Conservation (phyloP, 1,140 invertebrate genomes). For the Antheraea mylitta region DNA sequence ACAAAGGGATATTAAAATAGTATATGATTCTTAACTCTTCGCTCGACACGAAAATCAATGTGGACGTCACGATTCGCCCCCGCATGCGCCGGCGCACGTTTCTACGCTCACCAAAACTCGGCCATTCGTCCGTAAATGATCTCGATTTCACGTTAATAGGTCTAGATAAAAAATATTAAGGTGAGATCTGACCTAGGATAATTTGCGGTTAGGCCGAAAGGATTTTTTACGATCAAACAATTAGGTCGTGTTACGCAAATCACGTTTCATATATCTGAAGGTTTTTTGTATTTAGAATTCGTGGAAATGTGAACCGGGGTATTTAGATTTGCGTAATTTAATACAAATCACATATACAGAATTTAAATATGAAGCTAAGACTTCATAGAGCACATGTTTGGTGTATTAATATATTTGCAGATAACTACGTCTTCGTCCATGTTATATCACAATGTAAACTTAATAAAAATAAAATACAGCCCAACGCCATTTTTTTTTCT, state of each 20-base stretch:
- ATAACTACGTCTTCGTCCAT: too few species aligned
- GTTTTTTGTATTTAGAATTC: background rate
- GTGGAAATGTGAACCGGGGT: background rate
- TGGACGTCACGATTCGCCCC: conserved; percentile 23
- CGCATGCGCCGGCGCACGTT: conserved; percentile 26
- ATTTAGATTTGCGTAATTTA: background rate
- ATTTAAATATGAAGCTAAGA: too few species aligned
- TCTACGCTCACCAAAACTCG: conserved; percentile 19
- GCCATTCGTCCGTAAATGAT: conserved; percentile 19
- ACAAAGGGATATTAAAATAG: too few species aligned
- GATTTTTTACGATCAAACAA: conserved; percentile 4
- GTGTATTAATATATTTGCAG: too few species aligned
- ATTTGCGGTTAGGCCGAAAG: conserved; percentile 2
- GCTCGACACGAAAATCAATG: background rate
- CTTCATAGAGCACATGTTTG: too few species aligned
- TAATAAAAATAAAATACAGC: too few species aligned
- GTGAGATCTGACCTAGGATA: conserved; percentile 9
- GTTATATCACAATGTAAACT: too few species aligned
- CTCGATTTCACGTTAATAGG: conserved; percentile 14
- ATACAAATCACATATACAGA: too few species aligned
- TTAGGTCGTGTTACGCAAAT: background rate
- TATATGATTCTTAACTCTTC: background rate
- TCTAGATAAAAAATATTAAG: conserved; percentile 2
- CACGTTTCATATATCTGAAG: background rate
- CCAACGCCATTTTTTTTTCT: too few species aligned